Evolutionary conservation across 1,140 invertebrate species (phyloP).

Genomic region (Ptiloglossa arizonensis): DNA sequence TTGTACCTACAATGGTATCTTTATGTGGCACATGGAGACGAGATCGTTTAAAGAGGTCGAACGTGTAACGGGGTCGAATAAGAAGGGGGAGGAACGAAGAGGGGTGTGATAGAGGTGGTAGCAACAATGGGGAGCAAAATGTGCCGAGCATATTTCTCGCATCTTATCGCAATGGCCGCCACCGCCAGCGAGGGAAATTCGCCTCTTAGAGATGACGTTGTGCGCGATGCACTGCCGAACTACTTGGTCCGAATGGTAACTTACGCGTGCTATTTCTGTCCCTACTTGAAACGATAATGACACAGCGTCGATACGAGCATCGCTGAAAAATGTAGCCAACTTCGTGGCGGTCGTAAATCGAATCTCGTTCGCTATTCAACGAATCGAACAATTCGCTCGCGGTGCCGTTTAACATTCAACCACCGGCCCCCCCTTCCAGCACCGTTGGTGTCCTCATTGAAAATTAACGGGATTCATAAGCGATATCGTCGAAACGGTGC

Average conservation of each 20-base stretch:
- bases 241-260: conserved; percentile 55
- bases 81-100: no score
- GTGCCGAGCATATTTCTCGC: conserved; percentile 61
- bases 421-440: no score
- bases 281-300: conserved; percentile 45
- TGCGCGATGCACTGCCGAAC: conserved; percentile 26
- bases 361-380: conserved; percentile 26
- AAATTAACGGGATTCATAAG: conserved; percentile 12
- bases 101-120: background rate
- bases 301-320: conserved; percentile 29
- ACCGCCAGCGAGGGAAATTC: conserved; percentile 52
- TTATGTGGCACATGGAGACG: background rate
- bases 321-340: conserved; percentile 6
- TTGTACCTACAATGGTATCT: background rate
- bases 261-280: conserved; percentile 42
- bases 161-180: conserved; percentile 66
- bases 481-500: background rate
- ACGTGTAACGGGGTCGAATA: background rate
- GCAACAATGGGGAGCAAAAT: conserved; percentile 48
- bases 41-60: conserved; percentile 27
- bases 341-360: conserved; percentile 6
- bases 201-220: conserved; percentile 52
- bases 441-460: background rate
- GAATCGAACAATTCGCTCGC: conserved; percentile 5
- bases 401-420: background rate